Evolutionary conservation across 2,797 vertebrate species (phyloP).

Genomic region (Rhyacichthys aspro): DNA sequence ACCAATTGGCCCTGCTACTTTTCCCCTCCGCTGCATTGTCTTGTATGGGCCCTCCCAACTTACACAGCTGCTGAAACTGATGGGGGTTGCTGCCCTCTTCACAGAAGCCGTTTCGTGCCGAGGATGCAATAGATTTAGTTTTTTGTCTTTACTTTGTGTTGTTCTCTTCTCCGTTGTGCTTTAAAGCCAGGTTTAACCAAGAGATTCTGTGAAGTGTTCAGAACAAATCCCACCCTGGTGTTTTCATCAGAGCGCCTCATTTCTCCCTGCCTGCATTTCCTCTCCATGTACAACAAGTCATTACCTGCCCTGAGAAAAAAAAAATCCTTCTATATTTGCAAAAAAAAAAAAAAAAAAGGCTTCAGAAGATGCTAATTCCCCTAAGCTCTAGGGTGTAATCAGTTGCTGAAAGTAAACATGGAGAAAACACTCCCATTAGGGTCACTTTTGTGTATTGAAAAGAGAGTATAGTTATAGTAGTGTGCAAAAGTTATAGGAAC

Average conservation of each 20-base stretch:
- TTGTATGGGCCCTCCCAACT: constrained; percentile 29
- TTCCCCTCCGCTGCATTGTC: constrained; percentile 56
- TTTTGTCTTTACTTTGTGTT: constrained; percentile 31
- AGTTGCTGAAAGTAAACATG: constrained; percentile 45
- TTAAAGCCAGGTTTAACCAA: constrained; percentile 23
- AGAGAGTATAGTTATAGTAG: neutral
- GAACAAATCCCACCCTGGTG: constrained; percentile 34
- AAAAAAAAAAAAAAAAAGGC: neutral
- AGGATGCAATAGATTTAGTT: constrained; percentile 21
- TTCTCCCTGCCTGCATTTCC: constrained; percentile 46
- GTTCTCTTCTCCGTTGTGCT: constrained; percentile 31
- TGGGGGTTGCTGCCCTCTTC: constrained; percentile 53
- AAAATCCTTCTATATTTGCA: constrained; percentile 15
- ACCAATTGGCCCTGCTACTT: constrained; percentile 43
- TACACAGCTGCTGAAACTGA: constrained; percentile 36
- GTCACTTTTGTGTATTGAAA: constrained; percentile 22
- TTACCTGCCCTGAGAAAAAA: constrained; percentile 50
- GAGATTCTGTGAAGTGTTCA: constrained; percentile 41
- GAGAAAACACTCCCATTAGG: constrained; percentile 10
- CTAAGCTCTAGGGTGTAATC: constrained; percentile 39
- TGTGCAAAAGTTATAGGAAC: too few species aligned
- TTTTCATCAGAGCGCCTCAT: constrained; percentile 53
- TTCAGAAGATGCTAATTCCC: constrained; percentile 48
- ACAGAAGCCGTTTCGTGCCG: constrained; percentile 16
- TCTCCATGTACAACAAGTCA: constrained; percentile 64